Conservation (phyloP, 2,113 vertebrate genomes). For the Gavia stellata region DNA sequence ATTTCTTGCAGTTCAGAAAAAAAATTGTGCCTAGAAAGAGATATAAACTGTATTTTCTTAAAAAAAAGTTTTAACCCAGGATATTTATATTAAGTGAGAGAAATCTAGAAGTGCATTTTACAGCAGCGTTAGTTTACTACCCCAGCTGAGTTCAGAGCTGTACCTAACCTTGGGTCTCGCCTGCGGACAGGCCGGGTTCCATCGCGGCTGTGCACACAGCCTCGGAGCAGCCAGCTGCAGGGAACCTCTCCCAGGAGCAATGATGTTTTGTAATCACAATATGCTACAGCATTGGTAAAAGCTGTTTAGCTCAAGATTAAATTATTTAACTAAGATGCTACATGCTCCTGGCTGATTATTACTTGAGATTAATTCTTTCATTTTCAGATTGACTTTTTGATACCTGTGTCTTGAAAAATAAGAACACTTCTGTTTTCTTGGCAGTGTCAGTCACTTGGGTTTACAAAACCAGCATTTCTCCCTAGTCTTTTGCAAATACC, state of each 20-base stretch:
- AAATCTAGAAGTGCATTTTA: not conserved
- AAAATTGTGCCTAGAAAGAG: not conserved
- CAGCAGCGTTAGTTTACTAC: not conserved
- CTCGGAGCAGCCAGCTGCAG: accelerated
- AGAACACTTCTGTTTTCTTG: not conserved
- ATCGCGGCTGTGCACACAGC: accelerated
- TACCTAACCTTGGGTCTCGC: not conserved
- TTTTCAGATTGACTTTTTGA: not conserved
- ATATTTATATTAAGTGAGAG: not conserved
- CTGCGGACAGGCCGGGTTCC: accelerated
- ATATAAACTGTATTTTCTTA: not conserved
- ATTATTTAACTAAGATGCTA: not conserved
- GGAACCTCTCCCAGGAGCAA: not conserved
- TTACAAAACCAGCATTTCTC: not conserved
- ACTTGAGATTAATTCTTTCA: not conserved
- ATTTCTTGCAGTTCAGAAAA: not conserved
- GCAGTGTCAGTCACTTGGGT: not conserved
- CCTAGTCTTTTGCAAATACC: not conserved
- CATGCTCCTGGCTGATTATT: not conserved
- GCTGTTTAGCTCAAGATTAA: not conserved
- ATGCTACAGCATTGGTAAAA: not conserved
- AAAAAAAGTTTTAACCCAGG: not conserved
- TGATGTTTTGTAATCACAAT: not conserved
- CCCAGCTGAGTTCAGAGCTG: not conserved
- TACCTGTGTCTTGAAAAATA: not conserved